A percentile compares a stretch with the other conserved stretches of the same genome.
Conservation (phyloP, 2,888 invertebrate species). For the Lasioglossum pauxillum region DNA sequence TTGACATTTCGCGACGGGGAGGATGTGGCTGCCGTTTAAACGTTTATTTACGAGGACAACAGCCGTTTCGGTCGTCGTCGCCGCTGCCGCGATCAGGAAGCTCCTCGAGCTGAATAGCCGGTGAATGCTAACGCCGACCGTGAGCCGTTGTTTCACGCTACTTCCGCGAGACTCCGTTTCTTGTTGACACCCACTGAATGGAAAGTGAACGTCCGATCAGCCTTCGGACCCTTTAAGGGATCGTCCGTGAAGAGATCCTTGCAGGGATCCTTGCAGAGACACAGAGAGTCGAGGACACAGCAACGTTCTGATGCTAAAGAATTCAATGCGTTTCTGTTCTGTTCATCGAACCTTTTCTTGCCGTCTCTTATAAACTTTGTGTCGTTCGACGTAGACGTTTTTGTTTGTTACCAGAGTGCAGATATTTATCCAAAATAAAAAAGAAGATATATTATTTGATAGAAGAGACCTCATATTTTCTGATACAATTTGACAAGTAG, state of each 20-base stretch:
- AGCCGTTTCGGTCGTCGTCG: slow-evolving; percentile 25
- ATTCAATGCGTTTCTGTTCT: background rate
- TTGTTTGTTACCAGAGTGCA: background rate
- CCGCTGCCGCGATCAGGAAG: slow-evolving; percentile 19
- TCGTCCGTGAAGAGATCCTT: background rate
- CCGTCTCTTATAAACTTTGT: background rate
- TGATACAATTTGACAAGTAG: too few species aligned
- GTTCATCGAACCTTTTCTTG: background rate
- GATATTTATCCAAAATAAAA: background rate
- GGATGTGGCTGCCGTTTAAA: slow-evolving; percentile 13
- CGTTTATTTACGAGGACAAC: slow-evolving; percentile 38
- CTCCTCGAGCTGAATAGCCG: background rate
- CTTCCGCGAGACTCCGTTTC: slow-evolving; percentile 13
- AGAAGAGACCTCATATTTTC: too few species aligned
- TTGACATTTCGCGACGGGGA: slow-evolving; percentile 46
- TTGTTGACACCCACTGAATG: background rate
- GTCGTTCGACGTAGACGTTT: background rate
- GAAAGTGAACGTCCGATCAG: slow-evolving; percentile 8
- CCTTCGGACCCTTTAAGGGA: background rate
- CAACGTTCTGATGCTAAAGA: background rate
- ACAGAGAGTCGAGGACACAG: background rate
- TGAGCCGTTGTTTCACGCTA: background rate
- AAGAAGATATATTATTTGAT: too few species aligned
- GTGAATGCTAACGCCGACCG: slow-evolving; percentile 23
- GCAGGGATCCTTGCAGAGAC: background rate